Percentiles rank a stretch among this genome's conserved stretches.
Evolutionary conservation across 37 sponge, comb jelly and placozoan species (phyloP).

Genomic region (Hormiphora californensis): DNA sequence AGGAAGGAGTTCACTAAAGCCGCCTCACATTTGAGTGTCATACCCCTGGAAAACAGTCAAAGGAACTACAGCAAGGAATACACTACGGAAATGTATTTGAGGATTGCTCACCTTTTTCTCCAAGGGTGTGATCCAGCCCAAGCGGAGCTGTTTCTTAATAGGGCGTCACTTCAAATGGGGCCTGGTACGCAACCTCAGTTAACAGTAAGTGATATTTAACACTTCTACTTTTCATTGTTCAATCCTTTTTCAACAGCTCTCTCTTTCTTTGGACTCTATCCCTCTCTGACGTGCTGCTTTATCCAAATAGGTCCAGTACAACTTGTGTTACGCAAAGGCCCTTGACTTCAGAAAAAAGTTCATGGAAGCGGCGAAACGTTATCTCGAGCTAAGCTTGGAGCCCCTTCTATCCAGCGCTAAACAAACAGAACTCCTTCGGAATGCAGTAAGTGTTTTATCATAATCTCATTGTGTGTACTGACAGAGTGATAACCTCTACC

Average conservation of each 20-base stretch:
- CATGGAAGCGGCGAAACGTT: constrained; percentile 84
- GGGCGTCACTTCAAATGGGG: constrained; percentile 66
- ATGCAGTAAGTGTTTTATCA: neutral
- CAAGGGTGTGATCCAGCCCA: constrained; percentile 72
- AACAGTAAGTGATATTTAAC: neutral
- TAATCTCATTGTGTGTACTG: neutral
- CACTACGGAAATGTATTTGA: constrained; percentile 91
- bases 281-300: constrained; percentile 44
- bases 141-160: constrained; percentile 91
- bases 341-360: constrained; percentile 88
- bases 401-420: constrained; percentile 72
- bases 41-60: constrained; percentile 79
- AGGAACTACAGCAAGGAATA: constrained; percentile 74
- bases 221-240: neutral
- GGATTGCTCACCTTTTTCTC: constrained; percentile 83
- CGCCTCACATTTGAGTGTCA: constrained; percentile 69
- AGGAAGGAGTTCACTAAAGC: constrained; percentile 71
- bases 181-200: neutral
- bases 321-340: constrained; percentile 87
- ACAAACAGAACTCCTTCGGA: constrained; percentile 53
- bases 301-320: neutral
- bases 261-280: constrained; percentile 78
- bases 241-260: constrained; percentile 59
- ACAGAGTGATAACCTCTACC: neutral
- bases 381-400: constrained; percentile 82